These are phyloP conservation scores for Stomatorhinus walkeri DNA, from an alignment of 2,797 vertebrate species.

Conservation along the genomic window DNA sequence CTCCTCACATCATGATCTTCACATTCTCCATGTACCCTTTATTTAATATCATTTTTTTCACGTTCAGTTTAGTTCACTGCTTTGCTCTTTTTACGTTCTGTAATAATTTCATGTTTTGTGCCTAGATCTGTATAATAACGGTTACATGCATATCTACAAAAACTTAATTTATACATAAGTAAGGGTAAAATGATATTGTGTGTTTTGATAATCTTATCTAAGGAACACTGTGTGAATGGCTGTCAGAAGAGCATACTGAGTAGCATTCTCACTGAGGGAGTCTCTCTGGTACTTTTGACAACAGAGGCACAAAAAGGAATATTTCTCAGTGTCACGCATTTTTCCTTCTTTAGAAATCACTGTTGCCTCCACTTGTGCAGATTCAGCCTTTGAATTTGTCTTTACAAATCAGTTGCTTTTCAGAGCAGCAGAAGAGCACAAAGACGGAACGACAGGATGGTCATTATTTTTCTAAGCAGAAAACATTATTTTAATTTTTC, in stretches of 20 bases:
- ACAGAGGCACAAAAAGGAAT: neutral
- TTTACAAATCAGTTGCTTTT: constrained; percentile 14
- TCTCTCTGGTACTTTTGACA: neutral
- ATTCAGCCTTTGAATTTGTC: neutral
- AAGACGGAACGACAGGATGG: neutral
- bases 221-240: neutral
- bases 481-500: neutral
- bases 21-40: neutral
- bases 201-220: neutral
- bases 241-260: neutral
- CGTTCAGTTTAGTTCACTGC: neutral
- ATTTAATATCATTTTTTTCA: neutral
- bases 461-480: neutral
- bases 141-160: neutral
- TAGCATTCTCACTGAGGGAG: neutral
- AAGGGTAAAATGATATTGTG: neutral
- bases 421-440: neutral
- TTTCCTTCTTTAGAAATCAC: neutral
- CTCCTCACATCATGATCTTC: neutral
- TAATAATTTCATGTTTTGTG: neutral
- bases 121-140: neutral
- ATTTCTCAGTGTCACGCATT: neutral
- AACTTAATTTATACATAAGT: neutral
- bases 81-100: neutral
- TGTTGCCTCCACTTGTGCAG: neutral